Evolutionary conservation across 2,797 vertebrate genomes (phyloP), one percentile per base, ranked within the genome.

Genomic region (Rallus crepitans): DNA sequence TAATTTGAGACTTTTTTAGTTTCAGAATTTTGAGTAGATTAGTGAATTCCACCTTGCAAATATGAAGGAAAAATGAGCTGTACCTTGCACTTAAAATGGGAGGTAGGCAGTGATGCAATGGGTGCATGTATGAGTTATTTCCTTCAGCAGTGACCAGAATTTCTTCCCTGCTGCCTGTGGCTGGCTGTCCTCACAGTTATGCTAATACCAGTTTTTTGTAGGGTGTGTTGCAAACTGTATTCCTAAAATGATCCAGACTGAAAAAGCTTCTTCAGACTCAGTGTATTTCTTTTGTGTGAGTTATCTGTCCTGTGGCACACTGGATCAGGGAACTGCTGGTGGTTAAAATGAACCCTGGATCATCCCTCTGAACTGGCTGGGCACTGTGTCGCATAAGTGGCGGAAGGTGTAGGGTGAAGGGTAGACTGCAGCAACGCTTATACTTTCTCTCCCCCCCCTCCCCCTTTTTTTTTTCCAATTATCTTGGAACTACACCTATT

Each of bases 301-400:
- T 69, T 75, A 56, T 53, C 64, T 91, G 55, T 89, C 33, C 40
- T 42, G 19, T 83, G 31, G 39, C 30, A 42, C 53, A 39, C 27
- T 66, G 35, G 30, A 77, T 93, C n/a, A 66, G 39, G 50, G 31
- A 82, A 45, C 33, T 92, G 33, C 42, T 77, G n/a, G 19, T 82
- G 53, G 61, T 53, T 71, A 59, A 77, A 90, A 79, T 23, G 50
- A 66, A 73, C 48, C 9, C 64, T 89, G 89, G 69, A 91, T 91
- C 84, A 85, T 87, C 57, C 82, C 61, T 82, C 18, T 89, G 76
- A 86, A 82, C 69, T 91, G 87, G 40, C 82, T 93, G 45, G 55
- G 45, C 31, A 31, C 42, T 65, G 7, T 72, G 53, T 71, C 68
- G 69, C 16, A 0, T 61, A 75, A 78, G 7, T 65, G 53, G 76